Conservation (phyloP, 2,797 vertebrate species). For the Fundulus diaphanus region DNA sequence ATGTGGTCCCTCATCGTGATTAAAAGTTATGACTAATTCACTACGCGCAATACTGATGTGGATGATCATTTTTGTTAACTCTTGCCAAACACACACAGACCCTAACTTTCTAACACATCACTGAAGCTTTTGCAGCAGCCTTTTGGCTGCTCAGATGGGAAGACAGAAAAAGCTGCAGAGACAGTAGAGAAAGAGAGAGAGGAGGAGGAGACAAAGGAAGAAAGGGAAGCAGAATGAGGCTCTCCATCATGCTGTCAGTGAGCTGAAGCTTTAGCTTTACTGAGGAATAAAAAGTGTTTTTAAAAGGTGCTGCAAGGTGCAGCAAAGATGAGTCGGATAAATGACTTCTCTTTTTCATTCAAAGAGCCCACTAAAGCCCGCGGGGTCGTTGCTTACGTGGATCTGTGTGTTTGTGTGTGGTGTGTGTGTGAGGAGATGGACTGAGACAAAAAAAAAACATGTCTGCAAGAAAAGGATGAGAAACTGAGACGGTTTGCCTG, state of each 20-base stretch:
- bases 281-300: constrained; percentile 71
- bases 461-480: constrained; percentile 11
- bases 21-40: neutral
- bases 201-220: constrained; percentile 16
- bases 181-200: constrained; percentile 23
- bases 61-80: neutral
- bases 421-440: constrained; percentile 1
- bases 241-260: constrained; percentile 74
- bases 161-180: constrained; percentile 51
- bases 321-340: constrained; percentile 79
- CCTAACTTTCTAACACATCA: constrained; percentile 32
- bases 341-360: constrained; percentile 81
- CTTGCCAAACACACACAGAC: constrained; percentile 1
- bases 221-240: constrained; percentile 40
- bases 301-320: constrained; percentile 70
- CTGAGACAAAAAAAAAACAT: constrained; percentile 1
- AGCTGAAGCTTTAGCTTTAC: constrained; percentile 64
- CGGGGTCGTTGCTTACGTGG: constrained; percentile 45
- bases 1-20: neutral
- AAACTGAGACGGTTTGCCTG: constrained; percentile 33
- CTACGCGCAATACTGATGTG: neutral
- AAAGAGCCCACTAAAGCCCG: constrained; percentile 69
- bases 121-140: constrained; percentile 32
- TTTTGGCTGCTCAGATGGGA: constrained; percentile 42
- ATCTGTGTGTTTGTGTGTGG: constrained; percentile 13